Percentiles rank a stretch among this genome's conserved stretches.
Conservation (phyloP, 2,113 vertebrate species). For the Prinia subflava region DNA sequence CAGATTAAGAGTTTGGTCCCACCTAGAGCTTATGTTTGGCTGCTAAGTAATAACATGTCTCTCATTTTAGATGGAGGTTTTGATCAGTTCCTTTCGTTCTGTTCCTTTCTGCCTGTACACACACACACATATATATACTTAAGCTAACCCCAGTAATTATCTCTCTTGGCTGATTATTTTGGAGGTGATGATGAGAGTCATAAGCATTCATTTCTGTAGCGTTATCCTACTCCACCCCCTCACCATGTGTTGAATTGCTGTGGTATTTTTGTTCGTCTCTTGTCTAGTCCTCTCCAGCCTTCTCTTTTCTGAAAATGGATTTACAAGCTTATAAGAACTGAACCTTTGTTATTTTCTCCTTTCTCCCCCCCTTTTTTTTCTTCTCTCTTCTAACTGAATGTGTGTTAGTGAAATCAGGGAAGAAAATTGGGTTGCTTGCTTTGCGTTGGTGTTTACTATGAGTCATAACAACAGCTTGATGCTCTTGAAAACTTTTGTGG, state of each 20-base stretch:
- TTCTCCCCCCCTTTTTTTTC: not conserved
- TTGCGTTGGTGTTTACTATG: conserved; percentile 70
- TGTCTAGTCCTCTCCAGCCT: conserved; percentile 70
- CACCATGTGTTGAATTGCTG: conserved; percentile 74
- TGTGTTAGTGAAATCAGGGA: conserved; percentile 61
- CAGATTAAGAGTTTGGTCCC: not conserved
- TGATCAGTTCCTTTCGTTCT: not conserved
- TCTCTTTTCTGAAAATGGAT: conserved; percentile 60
- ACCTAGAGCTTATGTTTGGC: not conserved
- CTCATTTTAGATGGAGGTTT: not conserved
- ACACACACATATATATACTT: not conserved
- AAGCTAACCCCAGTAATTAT: conserved; percentile 47
- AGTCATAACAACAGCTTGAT: conserved; percentile 73
- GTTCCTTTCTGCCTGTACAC: not conserved
- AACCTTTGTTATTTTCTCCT: conserved; percentile 50
- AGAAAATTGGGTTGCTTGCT: conserved; percentile 53
- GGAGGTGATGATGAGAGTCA: conserved; percentile 70
- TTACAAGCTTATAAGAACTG: conserved; percentile 11
- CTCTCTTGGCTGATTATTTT: conserved; percentile 72
- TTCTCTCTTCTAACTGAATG: conserved; percentile 27
- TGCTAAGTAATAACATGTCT: not conserved
- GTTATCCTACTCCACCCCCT: conserved; percentile 78
- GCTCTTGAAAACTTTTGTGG: conserved; percentile 61
- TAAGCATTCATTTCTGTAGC: conserved; percentile 71
- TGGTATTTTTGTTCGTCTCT: conserved; percentile 74